A percentile compares a stretch with the other conserved stretches of the same genome.
These are phyloP conservation scores for Trisateles emortualis DNA, from an alignment of 2,888 invertebrate genomes.

Conservation along the genomic window DNA sequence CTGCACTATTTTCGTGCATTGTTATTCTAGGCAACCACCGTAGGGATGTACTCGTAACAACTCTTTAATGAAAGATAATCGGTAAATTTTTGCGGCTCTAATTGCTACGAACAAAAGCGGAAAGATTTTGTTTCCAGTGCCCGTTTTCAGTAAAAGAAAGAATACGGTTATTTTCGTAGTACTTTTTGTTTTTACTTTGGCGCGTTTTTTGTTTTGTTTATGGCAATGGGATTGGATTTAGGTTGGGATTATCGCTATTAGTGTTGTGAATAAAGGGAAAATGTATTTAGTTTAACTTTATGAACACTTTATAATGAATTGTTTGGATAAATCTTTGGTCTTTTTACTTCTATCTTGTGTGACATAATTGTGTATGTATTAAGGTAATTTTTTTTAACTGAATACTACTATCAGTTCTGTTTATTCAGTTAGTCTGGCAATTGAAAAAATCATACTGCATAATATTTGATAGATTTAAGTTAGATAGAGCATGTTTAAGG, in stretches of 20 bases:
- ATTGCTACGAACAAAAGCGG: constrained; percentile 39
- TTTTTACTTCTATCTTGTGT: too few relatives aligned
- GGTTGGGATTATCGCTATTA: neutral
- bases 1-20: constrained; percentile 65
- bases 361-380: too few relatives aligned
- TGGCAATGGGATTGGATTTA: neutral
- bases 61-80: constrained; percentile 48
- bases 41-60: constrained; percentile 47
- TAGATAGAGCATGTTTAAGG: too few relatives aligned
- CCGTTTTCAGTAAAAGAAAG: constrained; percentile 21
- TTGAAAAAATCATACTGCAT: too few relatives aligned
- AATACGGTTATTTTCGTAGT: constrained; percentile 17
- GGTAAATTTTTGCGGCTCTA: constrained; percentile 43
- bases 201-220: neutral
- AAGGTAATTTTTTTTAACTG: too few relatives aligned
- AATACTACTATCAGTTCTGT: too few relatives aligned
- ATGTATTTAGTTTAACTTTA: too few relatives aligned
- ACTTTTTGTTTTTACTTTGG: constrained; percentile 6
- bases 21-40: constrained; percentile 53
- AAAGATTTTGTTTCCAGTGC: constrained; percentile 29
- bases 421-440: too few relatives aligned
- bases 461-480: too few relatives aligned
- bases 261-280: too few relatives aligned
- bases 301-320: neutral
- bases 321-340: too few relatives aligned